Conservation (phyloP, 2,113 vertebrate genomes). For the Echinops telfairi region DNA sequence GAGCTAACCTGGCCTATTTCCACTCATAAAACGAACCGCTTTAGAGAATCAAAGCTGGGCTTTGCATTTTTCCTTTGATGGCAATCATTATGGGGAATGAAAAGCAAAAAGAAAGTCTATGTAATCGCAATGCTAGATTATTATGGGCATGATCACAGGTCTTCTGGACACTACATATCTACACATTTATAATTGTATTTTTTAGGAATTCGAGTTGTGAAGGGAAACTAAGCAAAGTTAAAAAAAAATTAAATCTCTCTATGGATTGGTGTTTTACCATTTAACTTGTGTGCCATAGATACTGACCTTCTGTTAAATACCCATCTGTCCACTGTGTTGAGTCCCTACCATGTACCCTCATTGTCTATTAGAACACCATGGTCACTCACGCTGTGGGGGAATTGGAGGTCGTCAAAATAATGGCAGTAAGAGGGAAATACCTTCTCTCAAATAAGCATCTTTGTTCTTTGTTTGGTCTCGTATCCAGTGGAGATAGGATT, state of each 20-base stretch:
- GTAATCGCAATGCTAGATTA: slow-evolving; percentile 10
- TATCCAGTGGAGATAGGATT: background rate
- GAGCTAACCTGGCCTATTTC: slow-evolving; percentile 62
- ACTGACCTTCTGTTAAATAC: background rate
- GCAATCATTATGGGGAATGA: slow-evolving; percentile 47
- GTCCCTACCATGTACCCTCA: background rate
- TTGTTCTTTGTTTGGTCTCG: background rate
- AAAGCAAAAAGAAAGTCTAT: background rate
- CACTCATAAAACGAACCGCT: slow-evolving; percentile 64
- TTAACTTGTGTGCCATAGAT: background rate
- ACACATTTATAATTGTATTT: background rate
- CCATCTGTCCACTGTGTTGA: background rate
- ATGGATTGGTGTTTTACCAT: slow-evolving; percentile 14
- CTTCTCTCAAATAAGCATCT: background rate
- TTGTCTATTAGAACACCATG: background rate
- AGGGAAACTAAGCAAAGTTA: background rate
- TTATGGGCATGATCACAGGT: background rate
- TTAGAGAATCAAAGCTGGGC: slow-evolving; percentile 70
- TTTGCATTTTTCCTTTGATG: slow-evolving; percentile 68
- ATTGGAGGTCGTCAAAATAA: background rate
- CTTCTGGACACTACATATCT: background rate
- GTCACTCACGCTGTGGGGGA: background rate
- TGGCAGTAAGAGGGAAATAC: background rate
- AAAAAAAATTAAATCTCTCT: slow-evolving; percentile 12
- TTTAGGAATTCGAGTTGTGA: slow-evolving; percentile 55